phyloP scores from a whole-genome alignment of 2,888 invertebrate species.

The Scaptodrosophila latifasciaeformis region DNA sequence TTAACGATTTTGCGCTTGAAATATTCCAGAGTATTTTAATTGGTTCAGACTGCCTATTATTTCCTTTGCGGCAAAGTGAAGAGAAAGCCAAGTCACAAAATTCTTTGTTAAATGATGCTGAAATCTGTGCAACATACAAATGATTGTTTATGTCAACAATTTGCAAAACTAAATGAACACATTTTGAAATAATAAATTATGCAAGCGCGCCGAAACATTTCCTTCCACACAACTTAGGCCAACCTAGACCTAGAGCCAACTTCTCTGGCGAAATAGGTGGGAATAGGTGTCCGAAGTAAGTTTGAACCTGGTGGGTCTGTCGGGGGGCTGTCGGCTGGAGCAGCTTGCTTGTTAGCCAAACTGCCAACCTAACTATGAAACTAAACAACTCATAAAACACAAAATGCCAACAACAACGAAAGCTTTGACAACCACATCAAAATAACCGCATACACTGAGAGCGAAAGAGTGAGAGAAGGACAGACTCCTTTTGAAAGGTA shows the following conservation, averaged over 20 bases:
- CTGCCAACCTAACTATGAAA: constrained; percentile 51
- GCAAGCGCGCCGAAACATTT: constrained; percentile 44
- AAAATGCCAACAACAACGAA: constrained; percentile 12
- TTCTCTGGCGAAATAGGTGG: too few species aligned
- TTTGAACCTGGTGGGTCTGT: too few species aligned
- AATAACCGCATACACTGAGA: not conserved
- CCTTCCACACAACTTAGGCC: constrained; percentile 15
- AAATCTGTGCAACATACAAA: constrained; percentile 57
- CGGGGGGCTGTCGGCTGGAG: not conserved
- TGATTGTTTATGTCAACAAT: constrained; percentile 68
- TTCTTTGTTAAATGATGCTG: constrained; percentile 57
- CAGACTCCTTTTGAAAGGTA: not conserved
- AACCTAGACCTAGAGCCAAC: too few species aligned
- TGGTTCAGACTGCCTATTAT: too few species aligned
- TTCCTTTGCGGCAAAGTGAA: too few species aligned
- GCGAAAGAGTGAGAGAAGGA: not conserved
- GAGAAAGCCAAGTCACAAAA: too few species aligned
- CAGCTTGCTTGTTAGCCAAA: constrained; percentile 52
- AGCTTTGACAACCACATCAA: constrained; percentile 11
- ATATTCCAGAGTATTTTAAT: too few species aligned
- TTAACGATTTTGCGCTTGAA: too few species aligned
- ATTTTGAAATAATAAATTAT: constrained; percentile 65
- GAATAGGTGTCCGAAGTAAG: too few species aligned
- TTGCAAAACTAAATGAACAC: constrained; percentile 69
- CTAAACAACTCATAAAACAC: constrained; percentile 35